Percentiles rank a stretch among this genome's conserved stretches.
Conservation (phyloP, 2,797 vertebrate species). For the Hypotaenidia okinawae region DNA sequence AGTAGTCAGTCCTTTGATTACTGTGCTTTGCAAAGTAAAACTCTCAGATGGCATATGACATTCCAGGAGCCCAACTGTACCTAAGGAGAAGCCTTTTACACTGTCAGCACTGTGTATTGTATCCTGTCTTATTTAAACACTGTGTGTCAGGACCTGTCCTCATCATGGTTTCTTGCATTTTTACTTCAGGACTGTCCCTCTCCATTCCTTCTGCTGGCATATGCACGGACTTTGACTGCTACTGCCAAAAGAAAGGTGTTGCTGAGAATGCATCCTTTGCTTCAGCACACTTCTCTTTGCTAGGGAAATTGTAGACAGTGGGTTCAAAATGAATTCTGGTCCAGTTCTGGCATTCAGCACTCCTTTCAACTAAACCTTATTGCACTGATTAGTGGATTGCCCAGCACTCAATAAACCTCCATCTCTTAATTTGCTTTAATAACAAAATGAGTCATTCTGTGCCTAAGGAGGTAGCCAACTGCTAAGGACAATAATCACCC, state of each 20-base stretch:
- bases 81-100: rapidly evolving
- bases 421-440: slow-evolving; percentile 12
- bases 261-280: not conserved
- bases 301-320: not conserved
- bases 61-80: not conserved
- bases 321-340: not conserved
- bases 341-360: not conserved
- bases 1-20: not conserved
- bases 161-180: not conserved
- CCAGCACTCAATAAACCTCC: not conserved
- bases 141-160: not conserved
- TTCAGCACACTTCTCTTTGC: not conserved
- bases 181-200: not conserved
- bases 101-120: not conserved
- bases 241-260: not conserved
- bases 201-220: not conserved
- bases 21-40: not conserved
- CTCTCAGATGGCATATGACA: not conserved
- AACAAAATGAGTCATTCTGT: not conserved
- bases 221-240: not conserved
- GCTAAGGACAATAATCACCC: not conserved
- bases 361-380: not conserved
- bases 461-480: not conserved
- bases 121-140: not conserved
- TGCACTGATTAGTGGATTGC: not conserved